phyloP scores from a whole-genome alignment of 2,888 invertebrate genomes.

The Drosophila diplacantha region DNA sequence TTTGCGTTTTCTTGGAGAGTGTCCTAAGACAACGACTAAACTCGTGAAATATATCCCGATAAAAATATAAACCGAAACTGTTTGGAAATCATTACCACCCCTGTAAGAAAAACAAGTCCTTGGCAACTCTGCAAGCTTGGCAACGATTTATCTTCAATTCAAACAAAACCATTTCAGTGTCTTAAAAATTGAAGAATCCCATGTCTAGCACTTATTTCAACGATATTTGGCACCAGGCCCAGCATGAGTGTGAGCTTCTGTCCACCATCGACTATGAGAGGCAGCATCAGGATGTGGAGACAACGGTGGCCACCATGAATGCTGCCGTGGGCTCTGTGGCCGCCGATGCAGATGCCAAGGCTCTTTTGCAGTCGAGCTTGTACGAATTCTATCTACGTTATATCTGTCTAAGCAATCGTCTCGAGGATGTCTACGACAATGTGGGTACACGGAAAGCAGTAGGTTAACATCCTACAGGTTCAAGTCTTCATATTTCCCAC shows the following conservation, averaged over 20 bases:
- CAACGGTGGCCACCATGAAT: slow-evolving; percentile 71
- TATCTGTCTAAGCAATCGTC: slow-evolving; percentile 84
- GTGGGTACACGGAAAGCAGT: slow-evolving; percentile 29
- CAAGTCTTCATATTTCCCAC: not conserved
- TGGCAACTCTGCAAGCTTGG: slow-evolving; percentile 19
- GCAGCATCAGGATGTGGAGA: slow-evolving; percentile 80
- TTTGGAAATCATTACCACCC: not conserved
- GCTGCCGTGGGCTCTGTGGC: slow-evolving; percentile 50
- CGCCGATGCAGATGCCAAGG: slow-evolving; percentile 74
- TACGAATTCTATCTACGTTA: slow-evolving; percentile 89
- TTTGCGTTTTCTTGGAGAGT: slow-evolving; percentile 4
- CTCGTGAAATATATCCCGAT: slow-evolving; percentile 5
- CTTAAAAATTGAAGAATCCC: slow-evolving; percentile 19
- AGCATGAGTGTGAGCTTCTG: slow-evolving; percentile 78
- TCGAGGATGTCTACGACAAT: slow-evolving; percentile 90
- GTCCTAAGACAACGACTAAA: slow-evolving; percentile 6
- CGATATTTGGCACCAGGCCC: slow-evolving; percentile 82
- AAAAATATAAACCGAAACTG: not conserved
- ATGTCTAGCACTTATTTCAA: slow-evolving; percentile 89
- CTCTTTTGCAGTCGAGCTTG: slow-evolving; percentile 79
- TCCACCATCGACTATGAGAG: slow-evolving; percentile 79
- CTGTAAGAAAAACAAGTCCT: not conserved
- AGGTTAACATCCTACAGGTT: too few species aligned
- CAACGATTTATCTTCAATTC: slow-evolving; percentile 27
- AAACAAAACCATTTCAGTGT: not conserved